These are phyloP conservation scores for Sebastes goodei DNA, from an alignment of 2,797 vertebrate species.

Conservation along the genomic window DNA sequence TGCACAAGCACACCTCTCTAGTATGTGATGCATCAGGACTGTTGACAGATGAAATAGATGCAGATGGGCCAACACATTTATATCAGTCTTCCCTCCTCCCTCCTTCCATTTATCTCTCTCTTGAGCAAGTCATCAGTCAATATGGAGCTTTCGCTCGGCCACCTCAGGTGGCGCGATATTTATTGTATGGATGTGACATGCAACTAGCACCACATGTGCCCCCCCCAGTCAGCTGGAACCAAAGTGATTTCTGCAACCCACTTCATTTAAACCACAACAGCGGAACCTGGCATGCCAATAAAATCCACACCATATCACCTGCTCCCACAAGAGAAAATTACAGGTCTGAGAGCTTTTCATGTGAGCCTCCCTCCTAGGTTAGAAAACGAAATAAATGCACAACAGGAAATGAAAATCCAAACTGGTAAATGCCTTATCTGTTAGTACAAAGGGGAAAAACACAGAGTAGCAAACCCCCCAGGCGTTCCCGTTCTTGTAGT, in stretches of 20 bases:
- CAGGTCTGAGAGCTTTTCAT: background rate
- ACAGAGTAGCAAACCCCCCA: background rate
- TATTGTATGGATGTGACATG: background rate
- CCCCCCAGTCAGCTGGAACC: background rate
- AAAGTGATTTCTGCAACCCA: conserved; percentile 1
- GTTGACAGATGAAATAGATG: conserved; percentile 46
- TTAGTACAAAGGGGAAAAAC: background rate
- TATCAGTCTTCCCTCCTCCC: conserved; percentile 21
- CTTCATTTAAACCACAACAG: conserved; percentile 16
- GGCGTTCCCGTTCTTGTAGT: background rate
- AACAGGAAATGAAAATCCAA: background rate
- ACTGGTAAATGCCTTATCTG: background rate
- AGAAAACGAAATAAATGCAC: background rate
- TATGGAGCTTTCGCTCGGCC: conserved; percentile 25
- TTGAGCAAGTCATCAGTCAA: conserved; percentile 50
- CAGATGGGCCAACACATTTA: conserved; percentile 43
- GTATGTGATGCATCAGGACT: conserved; percentile 7
- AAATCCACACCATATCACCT: background rate
- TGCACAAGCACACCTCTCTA: background rate
- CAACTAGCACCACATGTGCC: background rate
- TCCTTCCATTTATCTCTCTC: conserved; percentile 30
- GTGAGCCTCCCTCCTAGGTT: too few relatives aligned
- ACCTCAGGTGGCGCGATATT: conserved; percentile 11
- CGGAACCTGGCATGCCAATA: background rate
- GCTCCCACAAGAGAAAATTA: background rate